These are phyloP conservation scores for Chrysochloris asiatica DNA, from an alignment of 2,113 vertebrate genomes.

Conservation along the genomic window DNA sequence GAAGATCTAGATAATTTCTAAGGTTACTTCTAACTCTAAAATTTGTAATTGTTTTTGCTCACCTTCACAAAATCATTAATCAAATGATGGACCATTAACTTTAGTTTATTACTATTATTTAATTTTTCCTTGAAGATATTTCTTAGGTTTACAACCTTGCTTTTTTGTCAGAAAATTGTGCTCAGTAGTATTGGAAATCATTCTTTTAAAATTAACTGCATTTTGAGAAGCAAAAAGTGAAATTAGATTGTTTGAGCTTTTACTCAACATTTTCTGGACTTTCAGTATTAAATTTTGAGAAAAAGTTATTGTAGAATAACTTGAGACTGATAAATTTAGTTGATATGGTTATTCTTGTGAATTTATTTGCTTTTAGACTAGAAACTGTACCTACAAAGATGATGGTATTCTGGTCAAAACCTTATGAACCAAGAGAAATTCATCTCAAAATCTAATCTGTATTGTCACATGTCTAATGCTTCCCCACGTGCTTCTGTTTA, in stretches of 20 bases:
- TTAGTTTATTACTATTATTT: not conserved
- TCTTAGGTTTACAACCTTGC: not conserved
- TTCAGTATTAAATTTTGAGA: not conserved
- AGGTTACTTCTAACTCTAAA: not conserved
- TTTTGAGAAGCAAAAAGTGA: constrained; percentile 43
- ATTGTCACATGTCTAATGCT: not conserved
- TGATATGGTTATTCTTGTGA: not conserved
- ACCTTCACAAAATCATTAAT: no score
- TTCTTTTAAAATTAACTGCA: not conserved
- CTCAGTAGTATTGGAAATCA: not conserved
- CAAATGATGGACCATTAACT: not conserved
- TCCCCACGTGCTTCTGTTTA: not conserved
- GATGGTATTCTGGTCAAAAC: not conserved
- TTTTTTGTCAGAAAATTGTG: no score
- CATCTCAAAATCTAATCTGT: not conserved
- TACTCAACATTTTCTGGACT: not conserved
- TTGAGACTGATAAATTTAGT: not conserved
- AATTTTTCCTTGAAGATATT: constrained; percentile 1
- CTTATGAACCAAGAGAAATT: not conserved
- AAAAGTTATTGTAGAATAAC: not conserved
- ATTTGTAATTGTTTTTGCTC: constrained; percentile 16
- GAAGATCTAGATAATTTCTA: not conserved
- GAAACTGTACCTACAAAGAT: not conserved
- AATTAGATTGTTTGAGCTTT: not conserved
- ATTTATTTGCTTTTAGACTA: not conserved